Evolutionary conservation across 1,140 invertebrate genomes (phyloP).

Genomic region (Rhizoglyphus robini): DNA sequence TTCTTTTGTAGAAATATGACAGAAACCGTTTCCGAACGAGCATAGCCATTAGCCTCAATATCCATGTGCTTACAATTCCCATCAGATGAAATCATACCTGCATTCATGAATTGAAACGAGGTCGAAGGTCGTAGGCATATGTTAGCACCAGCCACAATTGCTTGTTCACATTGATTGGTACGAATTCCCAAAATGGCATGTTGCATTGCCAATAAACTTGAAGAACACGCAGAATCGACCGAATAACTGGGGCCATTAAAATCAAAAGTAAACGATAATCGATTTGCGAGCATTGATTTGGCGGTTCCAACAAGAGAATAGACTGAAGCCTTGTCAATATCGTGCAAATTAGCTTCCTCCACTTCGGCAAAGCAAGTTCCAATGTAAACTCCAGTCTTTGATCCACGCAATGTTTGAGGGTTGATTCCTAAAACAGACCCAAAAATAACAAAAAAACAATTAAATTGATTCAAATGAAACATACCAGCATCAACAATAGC

Average conservation of each 20-base stretch:
- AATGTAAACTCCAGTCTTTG: conserved; percentile 77
- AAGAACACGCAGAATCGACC: conserved; percentile 89
- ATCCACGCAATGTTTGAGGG: conserved; percentile 35
- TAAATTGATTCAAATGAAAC: background rate
- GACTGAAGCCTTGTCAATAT: conserved; percentile 48
- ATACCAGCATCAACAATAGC: conserved; percentile 79
- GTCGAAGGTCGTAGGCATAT: conserved; percentile 69
- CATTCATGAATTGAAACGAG: conserved; percentile 78
- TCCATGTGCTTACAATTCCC: conserved; percentile 90
- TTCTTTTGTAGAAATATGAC: conserved; percentile 40
- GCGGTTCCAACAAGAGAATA: conserved; percentile 84
- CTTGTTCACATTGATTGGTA: conserved; percentile 72
- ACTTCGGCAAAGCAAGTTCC: conserved; percentile 73
- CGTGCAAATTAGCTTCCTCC: conserved; percentile 55
- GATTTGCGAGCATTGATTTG: conserved; percentile 87
- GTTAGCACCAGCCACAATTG: conserved; percentile 75
- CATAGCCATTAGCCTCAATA: conserved; percentile 71
- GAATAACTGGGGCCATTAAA: conserved; percentile 76
- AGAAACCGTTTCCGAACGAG: conserved; percentile 46
- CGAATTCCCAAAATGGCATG: conserved; percentile 70
- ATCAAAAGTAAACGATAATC: conserved; percentile 88
- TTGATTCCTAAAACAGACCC: conserved; percentile 26
- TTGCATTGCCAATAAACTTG: conserved; percentile 70
- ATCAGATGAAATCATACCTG: conserved; percentile 76
- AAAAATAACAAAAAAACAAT: background rate